Percentiles rank a stretch among this genome's conserved stretches.
phyloP scores from a whole-genome alignment of 2,888 invertebrate species.

The Drosophila vallismaia region DNA sequence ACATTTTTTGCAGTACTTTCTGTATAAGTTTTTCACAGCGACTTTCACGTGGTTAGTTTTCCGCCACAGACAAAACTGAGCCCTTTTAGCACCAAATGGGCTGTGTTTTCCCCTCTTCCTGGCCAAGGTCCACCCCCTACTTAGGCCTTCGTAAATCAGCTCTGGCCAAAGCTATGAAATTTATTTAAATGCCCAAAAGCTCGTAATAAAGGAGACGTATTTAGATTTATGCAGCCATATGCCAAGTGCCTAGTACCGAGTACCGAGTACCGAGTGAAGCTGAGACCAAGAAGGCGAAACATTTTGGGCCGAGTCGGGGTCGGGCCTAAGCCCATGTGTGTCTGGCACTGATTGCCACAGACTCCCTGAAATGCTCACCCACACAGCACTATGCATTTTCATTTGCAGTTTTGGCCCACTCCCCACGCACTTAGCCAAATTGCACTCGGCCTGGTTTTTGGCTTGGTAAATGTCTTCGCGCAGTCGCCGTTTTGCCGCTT shows the following conservation, averaged over 20 bases:
- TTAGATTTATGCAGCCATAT: conserved; percentile 73
- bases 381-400: conserved; percentile 41
- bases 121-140: not conserved
- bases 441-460: conserved; percentile 59
- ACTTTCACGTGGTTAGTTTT: conserved; percentile 73
- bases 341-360: conserved; percentile 61
- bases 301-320: conserved; percentile 47
- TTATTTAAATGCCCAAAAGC: conserved; percentile 77
- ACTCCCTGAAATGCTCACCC: conserved; percentile 18
- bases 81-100: conserved; percentile 71
- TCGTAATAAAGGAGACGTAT: conserved; percentile 64
- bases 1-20: conserved; percentile 4
- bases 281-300: conserved; percentile 61
- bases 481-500: conserved; percentile 41
- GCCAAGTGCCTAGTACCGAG: conserved; percentile 39
- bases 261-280: conserved; percentile 46
- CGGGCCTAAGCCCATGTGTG: conserved; percentile 59
- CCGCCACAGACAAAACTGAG: conserved; percentile 58
- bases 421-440: conserved; percentile 71
- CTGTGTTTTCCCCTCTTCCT: conserved; percentile 6
- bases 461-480: conserved; percentile 68
- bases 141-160: conserved; percentile 64
- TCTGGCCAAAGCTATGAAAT: conserved; percentile 68
- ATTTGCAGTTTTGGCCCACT: conserved; percentile 49
- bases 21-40: conserved; percentile 52